Evolutionary conservation across 2,113 vertebrate genomes (phyloP).

Genomic region (Tachuris rubrigastra): DNA sequence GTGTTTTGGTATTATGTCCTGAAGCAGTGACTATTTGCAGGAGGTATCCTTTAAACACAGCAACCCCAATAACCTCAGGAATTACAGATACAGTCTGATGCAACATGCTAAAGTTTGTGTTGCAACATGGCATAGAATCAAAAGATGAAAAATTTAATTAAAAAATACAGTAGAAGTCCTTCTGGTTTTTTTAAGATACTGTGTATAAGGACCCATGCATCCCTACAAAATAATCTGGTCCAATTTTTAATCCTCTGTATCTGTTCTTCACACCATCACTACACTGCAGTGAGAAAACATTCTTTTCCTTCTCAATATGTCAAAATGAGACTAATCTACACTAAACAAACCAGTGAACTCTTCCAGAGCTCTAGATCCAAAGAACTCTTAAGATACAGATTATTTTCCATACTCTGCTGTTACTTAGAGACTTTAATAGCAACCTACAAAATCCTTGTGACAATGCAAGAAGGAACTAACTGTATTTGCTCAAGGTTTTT

Average conservation of each 20-base stretch:
- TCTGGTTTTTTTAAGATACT: not conserved
- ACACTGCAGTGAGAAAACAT: not conserved
- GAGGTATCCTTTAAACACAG: not conserved
- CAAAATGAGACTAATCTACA: not conserved
- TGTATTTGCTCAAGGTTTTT: not conserved
- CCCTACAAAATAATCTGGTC: not conserved
- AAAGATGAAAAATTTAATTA: not conserved
- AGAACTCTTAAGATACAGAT: not conserved
- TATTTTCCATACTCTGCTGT: not conserved
- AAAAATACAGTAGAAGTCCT: not conserved
- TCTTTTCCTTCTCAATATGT: not conserved
- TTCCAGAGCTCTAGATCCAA: not conserved
- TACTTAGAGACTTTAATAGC: not conserved
- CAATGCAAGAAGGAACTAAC: not conserved
- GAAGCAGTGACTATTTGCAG: not conserved
- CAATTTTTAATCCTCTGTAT: not conserved
- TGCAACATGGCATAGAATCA: not conserved
- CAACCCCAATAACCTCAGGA: not conserved
- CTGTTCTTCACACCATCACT: not conserved
- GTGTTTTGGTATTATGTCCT: not conserved
- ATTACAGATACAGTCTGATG: not conserved
- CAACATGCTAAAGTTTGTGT: not conserved
- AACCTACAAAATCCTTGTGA: not conserved
- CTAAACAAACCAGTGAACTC: not conserved
- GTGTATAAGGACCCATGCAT: not conserved